Conservation (phyloP, 2,797 vertebrate species). For the Silurus aristotelis region DNA sequence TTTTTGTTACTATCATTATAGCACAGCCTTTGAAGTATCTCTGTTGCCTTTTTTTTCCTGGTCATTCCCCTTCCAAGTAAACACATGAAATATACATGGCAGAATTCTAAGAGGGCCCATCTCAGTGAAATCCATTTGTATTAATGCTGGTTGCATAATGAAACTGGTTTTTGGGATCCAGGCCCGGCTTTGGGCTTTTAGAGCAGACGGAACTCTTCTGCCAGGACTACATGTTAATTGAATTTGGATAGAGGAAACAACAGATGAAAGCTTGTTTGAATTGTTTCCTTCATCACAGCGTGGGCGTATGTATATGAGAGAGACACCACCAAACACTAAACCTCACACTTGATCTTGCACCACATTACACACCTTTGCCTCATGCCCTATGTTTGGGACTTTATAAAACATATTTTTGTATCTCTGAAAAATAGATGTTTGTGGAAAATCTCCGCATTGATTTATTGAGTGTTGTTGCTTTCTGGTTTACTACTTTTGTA, state of each 20-base stretch:
- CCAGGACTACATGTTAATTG: constrained; percentile 63
- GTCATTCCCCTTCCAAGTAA: constrained; percentile 35
- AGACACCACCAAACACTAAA: not conserved
- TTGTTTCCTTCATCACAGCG: constrained; percentile 55
- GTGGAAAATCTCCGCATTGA: not conserved
- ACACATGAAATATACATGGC: constrained; percentile 48
- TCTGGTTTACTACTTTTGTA: not conserved
- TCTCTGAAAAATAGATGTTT: not conserved
- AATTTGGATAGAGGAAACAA: constrained; percentile 68
- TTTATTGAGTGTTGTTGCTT: not conserved
- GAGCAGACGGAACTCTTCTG: constrained; percentile 53
- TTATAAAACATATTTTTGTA: not conserved
- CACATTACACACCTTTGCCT: not conserved
- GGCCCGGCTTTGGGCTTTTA: constrained; percentile 60
- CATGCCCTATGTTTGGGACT: not conserved
- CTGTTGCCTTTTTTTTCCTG: constrained; percentile 22
- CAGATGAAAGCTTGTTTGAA: constrained; percentile 69
- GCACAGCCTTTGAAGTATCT: constrained; percentile 35
- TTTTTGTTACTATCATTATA: constrained; percentile 28
- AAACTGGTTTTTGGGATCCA: constrained; percentile 50
- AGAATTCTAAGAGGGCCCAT: constrained; percentile 24
- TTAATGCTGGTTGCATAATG: constrained; percentile 53
- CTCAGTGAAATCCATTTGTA: constrained; percentile 27
- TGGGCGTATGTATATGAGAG: constrained; percentile 21
- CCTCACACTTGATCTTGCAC: not conserved